Evolutionary conservation across 2,113 vertebrate species (phyloP).

Genomic region (Burhinus bistriatus): DNA sequence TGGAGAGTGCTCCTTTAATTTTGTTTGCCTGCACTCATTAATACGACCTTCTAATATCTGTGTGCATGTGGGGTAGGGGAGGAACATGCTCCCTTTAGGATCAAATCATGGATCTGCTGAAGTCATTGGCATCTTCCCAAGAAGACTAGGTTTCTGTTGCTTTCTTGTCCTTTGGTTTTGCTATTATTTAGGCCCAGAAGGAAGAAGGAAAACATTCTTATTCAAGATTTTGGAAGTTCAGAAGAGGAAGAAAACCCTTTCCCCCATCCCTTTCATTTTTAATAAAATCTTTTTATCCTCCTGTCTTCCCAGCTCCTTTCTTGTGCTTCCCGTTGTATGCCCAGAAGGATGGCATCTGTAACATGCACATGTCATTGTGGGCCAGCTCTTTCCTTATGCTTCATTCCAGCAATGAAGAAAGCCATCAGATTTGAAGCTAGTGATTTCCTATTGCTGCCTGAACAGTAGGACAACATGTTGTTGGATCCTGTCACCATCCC

Average conservation of each 20-base stretch:
- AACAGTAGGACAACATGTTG: neutral
- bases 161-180: neutral
- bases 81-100: neutral
- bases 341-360: neutral
- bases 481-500: neutral
- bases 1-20: neutral
- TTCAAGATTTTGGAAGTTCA: neutral
- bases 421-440: neutral
- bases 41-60: neutral
- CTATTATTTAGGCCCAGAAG: neutral
- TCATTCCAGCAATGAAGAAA: neutral
- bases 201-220: neutral
- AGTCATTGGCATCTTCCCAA: neutral
- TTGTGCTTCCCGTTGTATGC: neutral
- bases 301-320: neutral
- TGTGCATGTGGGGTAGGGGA: fast-evolving
- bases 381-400: too few relatives aligned
- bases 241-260: neutral
- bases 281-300: neutral
- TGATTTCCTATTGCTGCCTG: neutral
- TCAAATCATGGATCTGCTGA: neutral
- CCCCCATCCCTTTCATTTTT: neutral
- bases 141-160: neutral
- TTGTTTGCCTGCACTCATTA: neutral
- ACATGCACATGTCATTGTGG: fast-evolving